Evolutionary conservation across 2,797 vertebrate genomes (phyloP).

Genomic region (Synaphobranchus kaupii): DNA sequence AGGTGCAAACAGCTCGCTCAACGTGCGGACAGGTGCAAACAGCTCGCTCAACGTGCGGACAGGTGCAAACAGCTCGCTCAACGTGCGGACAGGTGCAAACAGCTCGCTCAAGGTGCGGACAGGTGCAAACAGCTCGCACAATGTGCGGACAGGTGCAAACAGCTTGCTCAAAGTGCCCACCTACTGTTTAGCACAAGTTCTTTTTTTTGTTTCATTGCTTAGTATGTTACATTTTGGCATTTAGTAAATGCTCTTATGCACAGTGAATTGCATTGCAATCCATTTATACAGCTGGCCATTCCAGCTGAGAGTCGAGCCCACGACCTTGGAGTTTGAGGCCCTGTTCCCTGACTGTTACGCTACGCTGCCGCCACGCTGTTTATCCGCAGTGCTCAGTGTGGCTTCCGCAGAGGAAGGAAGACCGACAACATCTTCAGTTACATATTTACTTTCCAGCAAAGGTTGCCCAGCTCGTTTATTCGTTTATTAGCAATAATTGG

Average conservation of each 20-base stretch:
- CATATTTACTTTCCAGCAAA: neutral
- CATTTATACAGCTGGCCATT: too few species aligned
- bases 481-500: neutral
- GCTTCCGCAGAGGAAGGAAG: too few species aligned
- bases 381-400: too few species aligned
- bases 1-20: neutral
- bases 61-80: neutral
- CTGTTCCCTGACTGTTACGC: too few species aligned
- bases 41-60: too few species aligned
- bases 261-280: too few species aligned
- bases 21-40: neutral
- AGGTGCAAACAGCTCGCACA: neutral
- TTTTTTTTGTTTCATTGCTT: neutral
- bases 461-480: neutral
- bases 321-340: too few species aligned
- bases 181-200: neutral
- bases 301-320: too few species aligned
- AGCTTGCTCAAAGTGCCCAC: neutral
- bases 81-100: neutral
- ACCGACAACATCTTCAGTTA: too few species aligned
- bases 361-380: too few species aligned
- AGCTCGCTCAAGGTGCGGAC: too few species aligned
- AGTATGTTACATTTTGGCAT: neutral
- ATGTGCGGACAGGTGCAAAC: neutral
- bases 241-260: too few species aligned